Conservation (phyloP, 2,113 vertebrate genomes). For the Cynoglossus semilaevis region DNA sequence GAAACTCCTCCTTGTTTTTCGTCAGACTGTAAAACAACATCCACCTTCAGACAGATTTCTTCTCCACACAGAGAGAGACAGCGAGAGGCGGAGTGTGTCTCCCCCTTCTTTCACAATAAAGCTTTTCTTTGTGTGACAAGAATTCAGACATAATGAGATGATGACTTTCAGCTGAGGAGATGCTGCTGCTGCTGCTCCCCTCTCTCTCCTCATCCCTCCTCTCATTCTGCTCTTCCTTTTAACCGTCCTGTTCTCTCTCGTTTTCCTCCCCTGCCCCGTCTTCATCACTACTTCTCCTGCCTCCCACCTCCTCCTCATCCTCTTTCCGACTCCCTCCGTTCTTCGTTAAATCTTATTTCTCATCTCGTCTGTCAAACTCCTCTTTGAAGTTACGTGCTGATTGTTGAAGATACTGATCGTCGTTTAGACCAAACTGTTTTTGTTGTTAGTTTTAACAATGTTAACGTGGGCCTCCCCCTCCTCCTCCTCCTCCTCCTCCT, state of each 20-base stretch:
- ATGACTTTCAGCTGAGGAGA: slow-evolving; percentile 26
- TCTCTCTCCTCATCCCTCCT: background rate
- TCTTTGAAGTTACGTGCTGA: no score
- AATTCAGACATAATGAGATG: slow-evolving; percentile 43
- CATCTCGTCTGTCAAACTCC: no score
- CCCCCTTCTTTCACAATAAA: slow-evolving; percentile 51
- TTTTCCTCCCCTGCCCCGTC: slow-evolving; percentile 36
- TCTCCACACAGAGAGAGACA: slow-evolving; percentile 15
- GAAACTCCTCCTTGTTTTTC: no score
- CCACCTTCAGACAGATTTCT: no score
- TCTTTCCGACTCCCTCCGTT: slow-evolving; percentile 23
- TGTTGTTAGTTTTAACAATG: no score
- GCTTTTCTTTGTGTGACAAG: slow-evolving; percentile 61
- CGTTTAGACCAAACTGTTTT: no score
- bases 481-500: no score
- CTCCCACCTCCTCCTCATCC: background rate
- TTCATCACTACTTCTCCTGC: background rate
- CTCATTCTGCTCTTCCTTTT: background rate
- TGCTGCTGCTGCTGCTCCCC: slow-evolving; percentile 1
- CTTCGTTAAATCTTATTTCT: slow-evolving; percentile 8
- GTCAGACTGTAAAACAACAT: no score
- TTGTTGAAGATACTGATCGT: no score
- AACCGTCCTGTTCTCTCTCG: slow-evolving; percentile 2
- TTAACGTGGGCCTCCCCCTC: no score
- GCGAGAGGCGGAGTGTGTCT: slow-evolving; percentile 39